Conservation (phyloP, 2,113 vertebrate genomes). For the Athene cunicularia region DNA sequence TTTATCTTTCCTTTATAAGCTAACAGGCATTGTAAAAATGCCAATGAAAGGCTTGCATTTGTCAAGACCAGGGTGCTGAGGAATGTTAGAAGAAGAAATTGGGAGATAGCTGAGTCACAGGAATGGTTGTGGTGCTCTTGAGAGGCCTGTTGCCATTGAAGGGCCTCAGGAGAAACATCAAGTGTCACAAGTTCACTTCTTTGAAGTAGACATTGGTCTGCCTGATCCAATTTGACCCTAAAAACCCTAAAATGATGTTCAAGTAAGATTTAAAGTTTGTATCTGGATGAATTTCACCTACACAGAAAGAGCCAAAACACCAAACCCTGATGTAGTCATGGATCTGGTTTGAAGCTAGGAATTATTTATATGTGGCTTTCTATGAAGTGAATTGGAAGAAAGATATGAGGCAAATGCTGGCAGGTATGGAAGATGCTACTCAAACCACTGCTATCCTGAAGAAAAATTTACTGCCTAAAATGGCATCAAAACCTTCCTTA, state of each 20-base stretch:
- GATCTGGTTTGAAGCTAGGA: background rate
- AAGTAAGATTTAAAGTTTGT: background rate
- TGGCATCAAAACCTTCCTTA: background rate
- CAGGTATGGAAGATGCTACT: background rate
- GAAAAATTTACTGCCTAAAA: background rate
- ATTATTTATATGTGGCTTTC: background rate
- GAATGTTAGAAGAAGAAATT: background rate
- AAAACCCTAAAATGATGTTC: background rate
- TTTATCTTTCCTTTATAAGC: background rate
- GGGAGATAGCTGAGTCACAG: accelerated
- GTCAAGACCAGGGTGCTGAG: background rate
- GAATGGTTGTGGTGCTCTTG: background rate
- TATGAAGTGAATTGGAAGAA: background rate
- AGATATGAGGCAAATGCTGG: background rate
- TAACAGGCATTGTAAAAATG: background rate
- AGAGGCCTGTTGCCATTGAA: background rate
- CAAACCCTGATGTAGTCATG: background rate
- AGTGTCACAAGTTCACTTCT: background rate
- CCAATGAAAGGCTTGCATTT: background rate
- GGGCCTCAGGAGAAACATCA: background rate
- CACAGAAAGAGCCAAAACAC: background rate
- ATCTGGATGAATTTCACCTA: accelerated
- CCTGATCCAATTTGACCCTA: background rate
- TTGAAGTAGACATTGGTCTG: background rate
- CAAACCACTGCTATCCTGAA: background rate